Conservation (phyloP, 2,113 vertebrate genomes). For the Micronycteris hirsuta region DNA sequence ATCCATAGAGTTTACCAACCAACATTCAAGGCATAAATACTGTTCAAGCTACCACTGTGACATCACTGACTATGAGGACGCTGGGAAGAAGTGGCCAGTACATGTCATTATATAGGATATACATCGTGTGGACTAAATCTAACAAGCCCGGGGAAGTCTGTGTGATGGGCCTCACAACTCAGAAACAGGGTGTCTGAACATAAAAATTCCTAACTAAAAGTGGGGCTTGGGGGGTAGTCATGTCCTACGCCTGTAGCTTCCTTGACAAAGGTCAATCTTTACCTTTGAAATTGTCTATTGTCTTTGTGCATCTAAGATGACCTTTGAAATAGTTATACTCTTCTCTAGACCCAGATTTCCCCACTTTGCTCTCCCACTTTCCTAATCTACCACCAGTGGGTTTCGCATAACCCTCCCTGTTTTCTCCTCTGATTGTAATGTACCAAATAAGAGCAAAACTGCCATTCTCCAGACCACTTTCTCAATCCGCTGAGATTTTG, state of each 20-base stretch:
- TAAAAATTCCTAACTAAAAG: not conserved
- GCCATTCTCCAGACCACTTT: not conserved
- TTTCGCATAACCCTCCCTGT: not conserved
- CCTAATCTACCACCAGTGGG: not conserved
- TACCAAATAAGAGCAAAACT: not conserved
- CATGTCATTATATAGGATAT: not conserved
- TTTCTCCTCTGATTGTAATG: not conserved
- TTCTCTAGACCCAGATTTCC: not conserved
- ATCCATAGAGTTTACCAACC: not conserved
- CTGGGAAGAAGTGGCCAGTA: not conserved
- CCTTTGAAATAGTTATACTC: not conserved
- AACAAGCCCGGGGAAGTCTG: not conserved
- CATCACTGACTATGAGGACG: not conserved
- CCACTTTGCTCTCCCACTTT: not conserved
- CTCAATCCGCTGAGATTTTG: not conserved
- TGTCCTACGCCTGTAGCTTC: not conserved
- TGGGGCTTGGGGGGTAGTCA: not conserved
- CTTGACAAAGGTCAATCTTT: not conserved
- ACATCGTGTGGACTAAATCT: not conserved
- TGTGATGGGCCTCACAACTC: not conserved
- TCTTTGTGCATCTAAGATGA: not conserved
- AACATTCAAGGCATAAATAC: not conserved
- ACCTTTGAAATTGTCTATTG: not conserved
- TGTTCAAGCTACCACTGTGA: not conserved
- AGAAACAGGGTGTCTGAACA: not conserved